phyloP scores from a whole-genome alignment of 2,113 vertebrate species.

The Ptyas mucosa region DNA sequence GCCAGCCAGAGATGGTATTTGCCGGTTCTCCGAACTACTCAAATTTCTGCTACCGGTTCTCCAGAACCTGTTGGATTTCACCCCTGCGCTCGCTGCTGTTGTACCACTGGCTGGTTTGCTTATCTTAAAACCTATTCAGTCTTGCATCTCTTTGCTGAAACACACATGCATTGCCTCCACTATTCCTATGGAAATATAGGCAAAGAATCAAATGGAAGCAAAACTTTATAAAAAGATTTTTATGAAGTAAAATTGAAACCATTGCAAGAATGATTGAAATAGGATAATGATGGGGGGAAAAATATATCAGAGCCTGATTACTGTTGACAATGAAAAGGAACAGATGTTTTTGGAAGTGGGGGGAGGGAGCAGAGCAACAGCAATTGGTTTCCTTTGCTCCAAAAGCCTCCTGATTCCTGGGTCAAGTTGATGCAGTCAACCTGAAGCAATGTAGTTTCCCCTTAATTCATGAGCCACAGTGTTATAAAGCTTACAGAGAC shows the following conservation, averaged over 20 bases:
- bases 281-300: neutral
- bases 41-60: too few species aligned
- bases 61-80: too few species aligned
- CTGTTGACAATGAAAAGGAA: constrained; percentile 17
- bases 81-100: neutral
- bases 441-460: constrained; percentile 1
- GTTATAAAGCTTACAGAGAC: constrained; percentile 17
- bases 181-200: constrained; percentile 7
- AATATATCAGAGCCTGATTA: neutral
- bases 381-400: constrained; percentile 18
- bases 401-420: constrained; percentile 43
- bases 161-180: fast-evolving
- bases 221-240: constrained; percentile 29
- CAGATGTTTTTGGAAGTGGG: constrained; percentile 49
- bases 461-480: constrained; percentile 20
- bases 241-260: neutral
- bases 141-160: neutral
- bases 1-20: too few species aligned
- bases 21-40: too few species aligned
- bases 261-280: constrained; percentile 5
- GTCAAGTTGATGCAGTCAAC: constrained; percentile 23
- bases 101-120: neutral
- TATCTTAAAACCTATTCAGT: neutral
- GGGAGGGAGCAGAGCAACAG: neutral
- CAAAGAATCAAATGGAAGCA: neutral